A percentile compares a stretch with the other conserved stretches of the same genome.
These are phyloP conservation scores for Atractosteus spatula DNA, from an alignment of 2,113 vertebrate species.

Conservation along the genomic window DNA sequence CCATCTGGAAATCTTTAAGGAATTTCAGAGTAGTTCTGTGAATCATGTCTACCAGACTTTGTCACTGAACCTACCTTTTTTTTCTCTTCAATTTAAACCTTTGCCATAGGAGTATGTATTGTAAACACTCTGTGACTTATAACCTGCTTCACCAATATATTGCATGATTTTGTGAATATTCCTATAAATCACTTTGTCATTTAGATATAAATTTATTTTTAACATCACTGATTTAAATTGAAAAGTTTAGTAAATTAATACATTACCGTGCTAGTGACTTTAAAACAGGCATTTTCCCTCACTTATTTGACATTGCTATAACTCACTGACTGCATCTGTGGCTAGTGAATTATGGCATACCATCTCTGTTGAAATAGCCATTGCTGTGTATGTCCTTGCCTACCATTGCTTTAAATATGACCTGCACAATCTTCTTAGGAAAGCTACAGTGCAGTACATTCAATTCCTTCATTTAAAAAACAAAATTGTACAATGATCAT, in stretches of 20 bases:
- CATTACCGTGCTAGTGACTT: constrained; percentile 32
- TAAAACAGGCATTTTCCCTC: constrained; percentile 43
- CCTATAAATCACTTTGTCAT: constrained; percentile 75
- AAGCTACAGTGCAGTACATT: background rate
- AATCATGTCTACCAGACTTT: background rate
- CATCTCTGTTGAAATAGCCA: constrained; percentile 41
- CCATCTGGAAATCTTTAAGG: background rate
- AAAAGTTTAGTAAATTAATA: constrained; percentile 64
- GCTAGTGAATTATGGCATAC: constrained; percentile 67
- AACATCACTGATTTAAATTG: constrained; percentile 62
- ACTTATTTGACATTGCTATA: constrained; percentile 66
- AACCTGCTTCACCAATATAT: constrained; percentile 13
- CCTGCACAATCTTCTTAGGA: background rate
- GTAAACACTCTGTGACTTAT: constrained; percentile 4
- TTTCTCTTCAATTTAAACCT: constrained; percentile 11
- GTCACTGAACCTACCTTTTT: background rate
- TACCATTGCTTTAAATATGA: constrained; percentile 4
- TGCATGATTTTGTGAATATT: constrained; percentile 64
- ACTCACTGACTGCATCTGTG: constrained; percentile 60
- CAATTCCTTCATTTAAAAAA: background rate
- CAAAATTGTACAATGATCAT: too few species aligned
- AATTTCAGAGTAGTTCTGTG: constrained; percentile 4
- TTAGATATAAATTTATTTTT: constrained; percentile 62
- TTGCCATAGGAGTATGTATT: background rate
- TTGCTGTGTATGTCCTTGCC: constrained; percentile 20